Evolutionary conservation across 2,113 vertebrate genomes (phyloP).

Genomic region (Trogon melanurus): DNA sequence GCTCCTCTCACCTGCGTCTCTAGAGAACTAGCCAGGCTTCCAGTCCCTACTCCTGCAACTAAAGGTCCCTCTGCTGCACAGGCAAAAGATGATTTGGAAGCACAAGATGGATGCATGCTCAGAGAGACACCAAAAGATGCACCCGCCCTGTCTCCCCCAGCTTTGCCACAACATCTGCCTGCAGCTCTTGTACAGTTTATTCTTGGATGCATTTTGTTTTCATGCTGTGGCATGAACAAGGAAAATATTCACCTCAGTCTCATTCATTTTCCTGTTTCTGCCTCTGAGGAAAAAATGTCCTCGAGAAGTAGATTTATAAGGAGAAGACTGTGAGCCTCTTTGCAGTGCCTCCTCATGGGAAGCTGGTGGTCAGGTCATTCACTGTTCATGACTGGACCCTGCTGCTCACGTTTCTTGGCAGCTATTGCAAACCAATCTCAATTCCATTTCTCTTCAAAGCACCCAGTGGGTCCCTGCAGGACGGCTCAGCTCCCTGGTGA

Average conservation of each 20-base stretch:
- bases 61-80: neutral
- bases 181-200: neutral
- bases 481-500: neutral
- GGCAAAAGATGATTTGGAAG: neutral
- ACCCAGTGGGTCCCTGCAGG: neutral
- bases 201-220: neutral
- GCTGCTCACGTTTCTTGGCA: neutral
- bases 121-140: neutral
- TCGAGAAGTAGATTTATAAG: neutral
- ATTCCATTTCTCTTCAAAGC: neutral
- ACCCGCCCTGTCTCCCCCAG: neutral
- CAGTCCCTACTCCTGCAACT: neutral
- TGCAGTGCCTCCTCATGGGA: neutral
- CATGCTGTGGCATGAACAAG: neutral
- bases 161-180: neutral
- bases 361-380: neutral
- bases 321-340: neutral
- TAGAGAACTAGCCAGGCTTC: neutral
- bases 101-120: neutral
- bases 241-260: neutral
- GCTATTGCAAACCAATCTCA: neutral
- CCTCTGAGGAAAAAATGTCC: neutral
- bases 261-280: neutral
- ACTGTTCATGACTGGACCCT: neutral
- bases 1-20: neutral